Evolutionary conservation across 2,888 invertebrate genomes (phyloP).

Genomic region (Teleogryllus oceanicus): DNA sequence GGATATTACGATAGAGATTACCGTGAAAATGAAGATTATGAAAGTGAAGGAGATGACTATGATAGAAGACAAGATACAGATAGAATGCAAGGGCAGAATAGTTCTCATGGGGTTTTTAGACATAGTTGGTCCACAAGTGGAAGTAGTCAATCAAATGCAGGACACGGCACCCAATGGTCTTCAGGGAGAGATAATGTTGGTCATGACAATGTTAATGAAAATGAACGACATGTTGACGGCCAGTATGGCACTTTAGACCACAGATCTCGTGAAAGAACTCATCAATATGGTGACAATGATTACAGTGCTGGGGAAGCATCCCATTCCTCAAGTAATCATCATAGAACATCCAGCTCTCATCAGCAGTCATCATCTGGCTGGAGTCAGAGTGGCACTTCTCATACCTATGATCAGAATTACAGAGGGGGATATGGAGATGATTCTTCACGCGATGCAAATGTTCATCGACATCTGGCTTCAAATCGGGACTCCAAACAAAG

Average conservation of each 20-base stretch:
- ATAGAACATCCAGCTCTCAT: not conserved
- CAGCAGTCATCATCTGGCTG: not conserved
- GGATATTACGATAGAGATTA: not conserved
- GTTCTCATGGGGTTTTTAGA: not conserved
- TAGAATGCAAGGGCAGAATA: not conserved
- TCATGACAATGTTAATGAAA: not conserved
- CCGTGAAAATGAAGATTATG: not conserved
- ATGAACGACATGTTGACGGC: not conserved
- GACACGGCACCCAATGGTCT: not conserved
- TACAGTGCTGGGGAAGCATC: not conserved
- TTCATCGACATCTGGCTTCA: not conserved
- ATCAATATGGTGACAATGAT: not conserved
- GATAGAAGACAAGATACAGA: not conserved
- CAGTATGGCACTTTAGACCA: not conserved
- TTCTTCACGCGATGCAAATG: not conserved
- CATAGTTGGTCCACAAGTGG: not conserved
- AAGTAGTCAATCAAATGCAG: not conserved
- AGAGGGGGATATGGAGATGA: not conserved
- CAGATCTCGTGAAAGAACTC: not conserved
- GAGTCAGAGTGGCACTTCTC: not conserved
- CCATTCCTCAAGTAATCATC: not conserved
- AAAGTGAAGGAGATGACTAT: not conserved
- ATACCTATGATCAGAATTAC: not conserved
- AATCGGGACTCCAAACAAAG: not conserved
- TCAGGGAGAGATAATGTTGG: not conserved